These are phyloP conservation scores for Ceratitis capitata DNA, from an alignment of 1,140 invertebrate species.

Conservation along the genomic window DNA sequence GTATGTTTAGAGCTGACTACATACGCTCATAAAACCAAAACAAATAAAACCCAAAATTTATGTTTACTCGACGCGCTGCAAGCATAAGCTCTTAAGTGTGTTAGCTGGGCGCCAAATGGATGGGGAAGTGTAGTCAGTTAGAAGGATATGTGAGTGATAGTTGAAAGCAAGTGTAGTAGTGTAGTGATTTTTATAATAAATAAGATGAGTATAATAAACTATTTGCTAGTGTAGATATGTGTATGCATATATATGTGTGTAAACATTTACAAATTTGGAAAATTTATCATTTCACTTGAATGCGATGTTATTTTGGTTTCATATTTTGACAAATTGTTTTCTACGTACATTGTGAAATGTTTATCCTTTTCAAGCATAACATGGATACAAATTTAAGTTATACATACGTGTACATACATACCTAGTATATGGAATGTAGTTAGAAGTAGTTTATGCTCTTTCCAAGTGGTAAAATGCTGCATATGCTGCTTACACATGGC, in stretches of 20 bases:
- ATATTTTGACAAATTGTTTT: constrained; percentile 36
- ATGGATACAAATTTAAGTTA: not conserved
- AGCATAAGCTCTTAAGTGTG: constrained; percentile 13
- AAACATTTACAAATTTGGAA: not conserved
- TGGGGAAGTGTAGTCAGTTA: not conserved
- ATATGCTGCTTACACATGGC: not conserved
- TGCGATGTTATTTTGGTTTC: constrained; percentile 4
- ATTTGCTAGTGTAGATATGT: not conserved
- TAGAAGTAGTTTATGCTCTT: not conserved
- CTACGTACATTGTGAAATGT: not conserved
- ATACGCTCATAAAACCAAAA: not conserved
- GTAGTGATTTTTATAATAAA: not conserved
- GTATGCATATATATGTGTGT: not conserved
- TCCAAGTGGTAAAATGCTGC: not conserved
- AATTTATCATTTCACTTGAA: constrained; percentile 24
- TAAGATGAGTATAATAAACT: not conserved
- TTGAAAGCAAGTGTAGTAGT: not conserved
- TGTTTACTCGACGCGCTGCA: not conserved
- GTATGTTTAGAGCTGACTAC: not conserved
- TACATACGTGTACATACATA: not conserved
- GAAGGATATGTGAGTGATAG: constrained; percentile 19
- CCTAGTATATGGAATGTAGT: not conserved
- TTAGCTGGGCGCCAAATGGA: not conserved
- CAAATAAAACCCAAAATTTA: constrained; percentile 21
- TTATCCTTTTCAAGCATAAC: not conserved